Evolutionary conservation across 2,888 invertebrate genomes (phyloP).

Genomic region (Colostygia pectinataria): DNA sequence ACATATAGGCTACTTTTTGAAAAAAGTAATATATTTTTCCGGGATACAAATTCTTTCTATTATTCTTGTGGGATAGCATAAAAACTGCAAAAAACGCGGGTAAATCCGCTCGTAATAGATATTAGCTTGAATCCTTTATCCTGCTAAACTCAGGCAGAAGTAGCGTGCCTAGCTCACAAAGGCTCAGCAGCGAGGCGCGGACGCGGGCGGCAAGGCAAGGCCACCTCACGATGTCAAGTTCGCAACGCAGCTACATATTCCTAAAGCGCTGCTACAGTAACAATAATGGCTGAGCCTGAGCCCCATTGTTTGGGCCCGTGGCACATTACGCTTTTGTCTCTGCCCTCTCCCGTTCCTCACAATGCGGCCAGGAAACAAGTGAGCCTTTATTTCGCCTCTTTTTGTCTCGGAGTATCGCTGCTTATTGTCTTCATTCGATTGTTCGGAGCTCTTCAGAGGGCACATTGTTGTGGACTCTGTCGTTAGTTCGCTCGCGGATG

Average conservation of each 20-base stretch:
- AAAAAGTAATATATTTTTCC: too few relatives aligned
- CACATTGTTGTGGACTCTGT: slow-evolving; percentile 81
- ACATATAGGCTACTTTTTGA: too few relatives aligned
- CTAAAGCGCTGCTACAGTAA: slow-evolving; percentile 79
- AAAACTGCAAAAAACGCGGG: too few relatives aligned
- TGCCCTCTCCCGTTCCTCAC: slow-evolving; percentile 83
- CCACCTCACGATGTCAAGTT: slow-evolving; percentile 76
- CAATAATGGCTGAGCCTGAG: slow-evolving; percentile 80
- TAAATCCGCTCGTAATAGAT: too few relatives aligned
- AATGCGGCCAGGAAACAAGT: slow-evolving; percentile 84
- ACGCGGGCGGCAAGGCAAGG: slow-evolving; percentile 49
- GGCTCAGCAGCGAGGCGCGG: slow-evolving; percentile 15
- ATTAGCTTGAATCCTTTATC: neutral
- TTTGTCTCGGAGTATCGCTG: slow-evolving; percentile 84
- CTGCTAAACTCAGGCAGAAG: too few relatives aligned
- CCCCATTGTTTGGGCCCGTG: slow-evolving; percentile 82
- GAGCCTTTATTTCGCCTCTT: slow-evolving; percentile 84
- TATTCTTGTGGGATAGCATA: too few relatives aligned
- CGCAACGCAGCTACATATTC: slow-evolving; percentile 73
- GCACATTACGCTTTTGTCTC: slow-evolving; percentile 84
- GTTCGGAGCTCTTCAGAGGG: slow-evolving; percentile 83
- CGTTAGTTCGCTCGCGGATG: slow-evolving; percentile 80
- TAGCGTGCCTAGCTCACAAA: slow-evolving; percentile 16
- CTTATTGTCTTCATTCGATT: slow-evolving; percentile 85
- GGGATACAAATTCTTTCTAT: too few relatives aligned